Percentiles rank a stretch among this genome's conserved stretches.
Conservation (phyloP, 2,888 invertebrate species). For the Epistrophe grossulariae region DNA sequence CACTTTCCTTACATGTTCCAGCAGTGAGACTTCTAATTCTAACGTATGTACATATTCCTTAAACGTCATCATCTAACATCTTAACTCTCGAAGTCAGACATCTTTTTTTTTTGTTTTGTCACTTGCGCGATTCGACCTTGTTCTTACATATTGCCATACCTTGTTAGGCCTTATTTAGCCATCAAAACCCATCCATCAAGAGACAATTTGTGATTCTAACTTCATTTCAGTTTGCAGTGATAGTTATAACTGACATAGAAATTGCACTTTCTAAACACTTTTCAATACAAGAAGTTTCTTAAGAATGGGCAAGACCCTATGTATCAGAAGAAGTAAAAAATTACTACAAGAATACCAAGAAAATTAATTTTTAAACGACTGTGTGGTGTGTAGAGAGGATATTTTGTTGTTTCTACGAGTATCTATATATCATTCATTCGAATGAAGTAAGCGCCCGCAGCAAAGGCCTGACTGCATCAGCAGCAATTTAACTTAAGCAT, state of each 20-base stretch:
- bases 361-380: slow-evolving; percentile 57
- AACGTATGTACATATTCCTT: slow-evolving; percentile 3
- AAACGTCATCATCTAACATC: slow-evolving; percentile 10
- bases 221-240: slow-evolving; percentile 14
- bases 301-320: slow-evolving; percentile 33
- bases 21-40: background rate
- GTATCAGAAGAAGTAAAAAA: slow-evolving; percentile 7
- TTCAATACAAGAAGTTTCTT: slow-evolving; percentile 34
- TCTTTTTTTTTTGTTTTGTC: slow-evolving; percentile 16
- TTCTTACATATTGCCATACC: slow-evolving; percentile 36
- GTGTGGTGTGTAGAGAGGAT: background rate
- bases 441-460: background rate
- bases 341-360: slow-evolving; percentile 36
- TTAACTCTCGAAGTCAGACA: background rate
- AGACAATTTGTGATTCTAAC: background rate
- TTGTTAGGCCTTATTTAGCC: slow-evolving; percentile 38
- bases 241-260: slow-evolving; percentile 21
- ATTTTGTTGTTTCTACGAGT: slow-evolving; percentile 35
- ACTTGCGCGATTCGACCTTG: slow-evolving; percentile 55
- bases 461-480: slow-evolving; percentile 15
- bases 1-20: background rate
- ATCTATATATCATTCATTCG: slow-evolving; percentile 62
- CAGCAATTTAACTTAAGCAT: background rate
- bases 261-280: slow-evolving; percentile 64
- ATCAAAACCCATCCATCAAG: slow-evolving; percentile 20